Evolutionary conservation across 2,888 invertebrate genomes (phyloP).

Genomic region (Euclidia mi): DNA sequence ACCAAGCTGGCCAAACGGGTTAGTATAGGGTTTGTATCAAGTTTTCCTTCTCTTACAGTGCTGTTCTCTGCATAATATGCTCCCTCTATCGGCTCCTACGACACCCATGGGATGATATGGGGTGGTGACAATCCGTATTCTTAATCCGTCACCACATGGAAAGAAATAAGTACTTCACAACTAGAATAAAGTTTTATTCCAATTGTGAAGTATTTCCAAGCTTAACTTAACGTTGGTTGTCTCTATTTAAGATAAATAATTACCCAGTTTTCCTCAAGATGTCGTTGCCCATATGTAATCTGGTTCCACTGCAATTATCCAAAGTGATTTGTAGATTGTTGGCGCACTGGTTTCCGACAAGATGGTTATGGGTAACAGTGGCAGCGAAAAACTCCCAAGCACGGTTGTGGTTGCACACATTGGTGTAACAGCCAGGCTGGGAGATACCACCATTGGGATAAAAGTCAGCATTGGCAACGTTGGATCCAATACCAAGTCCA

Average conservation of each 20-base stretch:
- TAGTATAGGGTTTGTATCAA: no score
- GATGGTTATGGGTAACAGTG: slow-evolving; percentile 63
- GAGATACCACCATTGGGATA: slow-evolving; percentile 88
- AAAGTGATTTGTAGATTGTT: slow-evolving; percentile 51
- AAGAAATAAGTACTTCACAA: no score
- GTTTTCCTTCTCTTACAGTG: no score
- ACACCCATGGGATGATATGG: no score
- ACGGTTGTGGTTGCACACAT: slow-evolving; percentile 68
- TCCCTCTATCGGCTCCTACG: no score
- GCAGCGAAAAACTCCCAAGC: slow-evolving; percentile 70
- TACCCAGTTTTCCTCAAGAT: slow-evolving; percentile 68
- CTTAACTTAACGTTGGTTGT: not conserved
- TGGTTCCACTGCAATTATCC: slow-evolving; percentile 66
- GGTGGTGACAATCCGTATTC: no score
- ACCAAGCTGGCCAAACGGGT: no score
- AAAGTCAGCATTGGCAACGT: slow-evolving; percentile 88
- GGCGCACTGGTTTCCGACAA: slow-evolving; percentile 61
- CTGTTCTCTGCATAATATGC: no score
- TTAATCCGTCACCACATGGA: no score
- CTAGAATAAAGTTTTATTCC: no score
- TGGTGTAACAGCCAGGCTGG: slow-evolving; percentile 70
- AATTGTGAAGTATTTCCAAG: no score
- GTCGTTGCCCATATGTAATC: slow-evolving; percentile 66
- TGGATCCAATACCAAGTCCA: slow-evolving; percentile 79
- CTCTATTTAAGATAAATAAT: slow-evolving; percentile 29